Conservation (phyloP, 64 coral and sea anemone species). For the Hydrozoanthus tunicans region DNA sequence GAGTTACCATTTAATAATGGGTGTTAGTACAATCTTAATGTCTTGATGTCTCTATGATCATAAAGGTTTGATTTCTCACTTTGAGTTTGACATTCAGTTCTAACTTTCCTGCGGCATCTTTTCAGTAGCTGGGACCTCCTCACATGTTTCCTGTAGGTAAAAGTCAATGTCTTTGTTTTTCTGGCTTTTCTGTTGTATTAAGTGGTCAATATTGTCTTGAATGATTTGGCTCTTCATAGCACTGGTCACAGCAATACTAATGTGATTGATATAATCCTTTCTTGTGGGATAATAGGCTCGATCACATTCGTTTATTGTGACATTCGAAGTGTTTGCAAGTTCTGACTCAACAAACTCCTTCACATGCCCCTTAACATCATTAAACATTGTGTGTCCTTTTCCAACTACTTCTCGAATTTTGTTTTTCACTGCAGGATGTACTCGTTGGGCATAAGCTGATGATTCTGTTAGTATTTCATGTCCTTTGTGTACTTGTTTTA, state of each 20-base stretch:
- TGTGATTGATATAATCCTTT: not conserved
- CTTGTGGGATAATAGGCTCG: not conserved
- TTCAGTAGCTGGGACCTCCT: not conserved
- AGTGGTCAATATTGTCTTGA: not conserved
- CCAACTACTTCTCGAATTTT: not conserved
- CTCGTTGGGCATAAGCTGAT: not conserved
- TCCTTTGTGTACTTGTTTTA: not conserved
- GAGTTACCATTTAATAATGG: too few species aligned
- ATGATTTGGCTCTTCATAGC: not conserved
- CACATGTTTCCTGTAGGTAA: not conserved
- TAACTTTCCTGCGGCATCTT: too few species aligned
- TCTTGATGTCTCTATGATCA: too few species aligned
- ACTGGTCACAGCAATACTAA: not conserved
- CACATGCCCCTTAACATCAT: not conserved
- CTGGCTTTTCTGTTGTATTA: not conserved
- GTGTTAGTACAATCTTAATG: too few species aligned
- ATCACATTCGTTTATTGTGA: not conserved
- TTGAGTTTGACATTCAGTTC: too few species aligned
- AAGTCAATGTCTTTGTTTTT: not conserved
- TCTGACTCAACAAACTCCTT: not conserved
- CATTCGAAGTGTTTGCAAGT: not conserved
- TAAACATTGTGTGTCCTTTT: not conserved
- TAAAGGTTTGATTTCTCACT: too few species aligned
- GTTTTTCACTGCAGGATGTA: not conserved
- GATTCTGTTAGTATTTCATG: not conserved